These are phyloP conservation scores for Coboldia fuscipes DNA, from an alignment of 1,140 invertebrate genomes.

Conservation along the genomic window DNA sequence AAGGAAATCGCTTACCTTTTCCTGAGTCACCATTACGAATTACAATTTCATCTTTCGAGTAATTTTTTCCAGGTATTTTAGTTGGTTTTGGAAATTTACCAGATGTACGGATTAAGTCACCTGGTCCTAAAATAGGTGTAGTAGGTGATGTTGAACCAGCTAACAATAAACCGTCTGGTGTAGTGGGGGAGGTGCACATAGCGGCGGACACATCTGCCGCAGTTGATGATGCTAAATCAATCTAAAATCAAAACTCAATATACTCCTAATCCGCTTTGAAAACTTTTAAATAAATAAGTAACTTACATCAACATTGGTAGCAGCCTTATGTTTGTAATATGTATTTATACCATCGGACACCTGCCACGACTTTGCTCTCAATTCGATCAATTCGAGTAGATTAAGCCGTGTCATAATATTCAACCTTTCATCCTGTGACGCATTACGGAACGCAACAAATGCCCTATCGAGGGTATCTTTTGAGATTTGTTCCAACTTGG, in stretches of 20 bases:
- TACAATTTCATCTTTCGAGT: constrained; percentile 82
- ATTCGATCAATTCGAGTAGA: constrained; percentile 70
- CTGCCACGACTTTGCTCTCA: constrained; percentile 69
- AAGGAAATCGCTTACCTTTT: constrained; percentile 45
- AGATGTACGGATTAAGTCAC: constrained; percentile 67
- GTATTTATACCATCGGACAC: constrained; percentile 54
- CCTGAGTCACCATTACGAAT: constrained; percentile 85
- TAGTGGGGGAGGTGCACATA: constrained; percentile 22
- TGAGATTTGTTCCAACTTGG: constrained; percentile 47
- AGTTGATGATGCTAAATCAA: neutral
- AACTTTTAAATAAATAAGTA: neutral
- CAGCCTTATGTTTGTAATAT: constrained; percentile 62
- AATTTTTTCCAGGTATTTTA: constrained; percentile 74
- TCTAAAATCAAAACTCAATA: neutral
- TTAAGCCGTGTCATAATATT: constrained; percentile 61
- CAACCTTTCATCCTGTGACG: constrained; percentile 58
- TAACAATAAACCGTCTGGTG: neutral
- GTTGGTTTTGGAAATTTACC: constrained; percentile 76
- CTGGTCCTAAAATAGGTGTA: constrained; percentile 39
- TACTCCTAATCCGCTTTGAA: neutral
- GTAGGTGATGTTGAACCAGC: constrained; percentile 18
- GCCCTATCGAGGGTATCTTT: constrained; percentile 42
- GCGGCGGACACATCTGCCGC: too few relatives aligned
- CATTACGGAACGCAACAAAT: constrained; percentile 69
- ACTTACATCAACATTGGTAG: constrained; percentile 44